Percentiles rank a stretch among this genome's conserved stretches.
Conservation (phyloP, 2,113 vertebrate species). For the Ochotona curzoniae region DNA sequence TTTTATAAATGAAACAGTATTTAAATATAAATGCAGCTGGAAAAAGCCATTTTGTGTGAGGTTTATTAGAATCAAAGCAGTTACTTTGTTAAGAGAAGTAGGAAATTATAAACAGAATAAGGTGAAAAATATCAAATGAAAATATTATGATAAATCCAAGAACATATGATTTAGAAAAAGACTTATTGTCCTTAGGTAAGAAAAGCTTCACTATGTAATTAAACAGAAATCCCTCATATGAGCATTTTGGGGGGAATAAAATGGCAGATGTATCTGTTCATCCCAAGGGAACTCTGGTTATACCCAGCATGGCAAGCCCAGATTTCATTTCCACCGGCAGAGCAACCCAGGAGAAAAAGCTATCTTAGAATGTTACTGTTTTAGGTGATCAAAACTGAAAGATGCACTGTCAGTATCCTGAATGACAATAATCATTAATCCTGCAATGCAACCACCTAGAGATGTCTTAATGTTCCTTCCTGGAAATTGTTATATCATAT, state of each 20-base stretch:
- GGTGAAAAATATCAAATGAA: not conserved
- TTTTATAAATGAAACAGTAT: not conserved
- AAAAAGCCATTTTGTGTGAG: not conserved
- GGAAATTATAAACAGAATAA: not conserved
- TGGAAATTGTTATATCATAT: not conserved
- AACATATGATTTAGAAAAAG: not conserved
- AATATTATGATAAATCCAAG: not conserved
- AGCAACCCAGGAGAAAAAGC: constrained; percentile 1
- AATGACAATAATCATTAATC: not conserved
- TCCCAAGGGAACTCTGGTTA: constrained; percentile 51
- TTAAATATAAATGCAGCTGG: not conserved
- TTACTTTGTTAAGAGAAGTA: not conserved
- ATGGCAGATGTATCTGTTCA: not conserved
- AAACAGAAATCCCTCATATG: not conserved
- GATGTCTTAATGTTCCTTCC: not conserved
- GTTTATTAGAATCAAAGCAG: not conserved
- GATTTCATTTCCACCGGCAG: constrained; percentile 11
- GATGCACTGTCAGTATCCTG: not conserved
- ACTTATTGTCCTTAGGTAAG: not conserved
- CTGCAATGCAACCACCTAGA: not conserved
- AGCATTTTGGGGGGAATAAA: not conserved
- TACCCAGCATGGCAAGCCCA: not conserved
- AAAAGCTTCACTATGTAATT: not conserved
- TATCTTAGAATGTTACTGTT: not conserved
- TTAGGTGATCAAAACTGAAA: not conserved